phyloP scores from a whole-genome alignment of 2,113 vertebrate species.

The Phrynocephalus versicolor region DNA sequence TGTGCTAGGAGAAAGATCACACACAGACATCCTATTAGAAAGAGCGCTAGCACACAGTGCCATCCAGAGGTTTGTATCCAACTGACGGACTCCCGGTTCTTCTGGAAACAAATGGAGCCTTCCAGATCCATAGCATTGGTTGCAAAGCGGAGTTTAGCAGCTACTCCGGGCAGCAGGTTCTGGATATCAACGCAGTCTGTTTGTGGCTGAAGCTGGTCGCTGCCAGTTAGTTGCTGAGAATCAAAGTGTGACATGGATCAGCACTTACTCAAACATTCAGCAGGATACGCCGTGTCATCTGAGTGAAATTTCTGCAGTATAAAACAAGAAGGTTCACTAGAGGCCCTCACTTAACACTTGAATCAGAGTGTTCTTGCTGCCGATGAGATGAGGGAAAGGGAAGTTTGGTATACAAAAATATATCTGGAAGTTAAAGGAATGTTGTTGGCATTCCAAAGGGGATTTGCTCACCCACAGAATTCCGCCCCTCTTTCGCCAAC shows the following conservation, averaged over 20 bases:
- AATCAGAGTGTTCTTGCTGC: background rate
- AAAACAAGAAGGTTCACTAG: no score
- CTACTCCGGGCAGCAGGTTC: no score
- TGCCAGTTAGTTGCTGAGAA: no score
- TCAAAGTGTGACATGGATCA: no score
- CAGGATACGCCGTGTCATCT: no score
- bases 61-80: no score
- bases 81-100: no score
- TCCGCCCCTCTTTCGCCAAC: background rate
- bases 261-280: no score
- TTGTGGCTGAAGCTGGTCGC: no score
- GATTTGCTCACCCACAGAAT: conserved; percentile 1
- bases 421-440: conserved; percentile 18
- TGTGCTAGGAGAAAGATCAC: background rate
- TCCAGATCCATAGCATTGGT: background rate
- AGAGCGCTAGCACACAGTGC: background rate
- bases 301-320: no score
- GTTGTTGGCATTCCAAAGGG: conserved; percentile 19
- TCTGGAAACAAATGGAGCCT: background rate
- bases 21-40: background rate
- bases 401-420: conserved; percentile 1
- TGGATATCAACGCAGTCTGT: no score
- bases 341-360: background rate
- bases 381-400: background rate
- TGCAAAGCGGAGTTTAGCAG: no score